Evolutionary conservation across 2,797 vertebrate genomes (phyloP).

Genomic region (Glyptemys insculpta): DNA sequence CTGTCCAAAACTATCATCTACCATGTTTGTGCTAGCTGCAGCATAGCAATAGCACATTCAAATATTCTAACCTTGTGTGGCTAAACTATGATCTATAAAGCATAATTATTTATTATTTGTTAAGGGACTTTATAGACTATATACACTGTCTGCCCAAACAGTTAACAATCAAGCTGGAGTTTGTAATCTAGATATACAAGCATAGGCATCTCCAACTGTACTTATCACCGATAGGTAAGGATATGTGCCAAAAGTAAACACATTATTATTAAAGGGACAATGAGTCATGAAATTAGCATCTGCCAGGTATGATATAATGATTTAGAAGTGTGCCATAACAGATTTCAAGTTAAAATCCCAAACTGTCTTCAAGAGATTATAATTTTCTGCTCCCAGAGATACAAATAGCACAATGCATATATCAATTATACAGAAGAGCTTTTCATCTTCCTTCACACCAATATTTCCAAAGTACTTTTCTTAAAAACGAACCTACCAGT

Average conservation of each 20-base stretch:
- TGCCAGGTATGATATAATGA: neutral
- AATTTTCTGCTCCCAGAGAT: neutral
- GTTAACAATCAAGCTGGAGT: neutral
- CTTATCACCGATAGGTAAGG: neutral
- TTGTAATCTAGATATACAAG: neutral
- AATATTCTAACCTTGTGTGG: neutral
- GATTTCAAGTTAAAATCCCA: neutral
- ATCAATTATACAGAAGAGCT: neutral
- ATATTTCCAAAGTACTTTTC: neutral
- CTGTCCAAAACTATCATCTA: neutral
- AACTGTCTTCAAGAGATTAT: neutral
- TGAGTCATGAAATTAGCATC: neutral
- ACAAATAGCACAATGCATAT: neutral
- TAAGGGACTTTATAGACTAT: neutral
- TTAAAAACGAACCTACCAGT: neutral
- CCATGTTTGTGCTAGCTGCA: neutral
- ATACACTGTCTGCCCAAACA: neutral
- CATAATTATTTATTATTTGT: neutral
- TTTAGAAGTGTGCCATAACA: neutral
- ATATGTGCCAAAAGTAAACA: neutral
- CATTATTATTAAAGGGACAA: neutral
- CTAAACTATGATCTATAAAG: neutral
- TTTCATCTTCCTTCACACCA: neutral
- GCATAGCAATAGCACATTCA: neutral
- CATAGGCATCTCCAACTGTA: neutral